These are phyloP conservation scores for Eutolmus rufibarbis DNA, from an alignment of 2,888 invertebrate species.

Conservation along the genomic window DNA sequence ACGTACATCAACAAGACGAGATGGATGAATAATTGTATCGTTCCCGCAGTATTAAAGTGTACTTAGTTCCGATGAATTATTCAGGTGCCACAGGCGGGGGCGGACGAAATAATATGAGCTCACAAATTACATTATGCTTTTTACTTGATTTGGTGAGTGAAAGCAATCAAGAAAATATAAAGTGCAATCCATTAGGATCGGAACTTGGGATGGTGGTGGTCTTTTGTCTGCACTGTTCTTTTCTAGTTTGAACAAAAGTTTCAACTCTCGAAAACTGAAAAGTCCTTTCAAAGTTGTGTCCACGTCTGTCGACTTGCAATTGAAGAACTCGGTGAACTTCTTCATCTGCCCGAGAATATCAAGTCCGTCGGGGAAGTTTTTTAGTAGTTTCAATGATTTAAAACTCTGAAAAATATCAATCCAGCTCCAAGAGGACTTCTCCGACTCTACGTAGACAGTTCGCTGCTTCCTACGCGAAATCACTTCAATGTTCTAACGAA, in stretches of 20 bases:
- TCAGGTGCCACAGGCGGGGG: background rate
- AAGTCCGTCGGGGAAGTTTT: conserved; percentile 8
- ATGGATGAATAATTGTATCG: background rate
- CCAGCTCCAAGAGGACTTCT: background rate
- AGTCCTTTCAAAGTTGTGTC: conserved; percentile 25
- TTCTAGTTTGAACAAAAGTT: conserved; percentile 33
- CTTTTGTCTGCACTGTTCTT: conserved; percentile 18
- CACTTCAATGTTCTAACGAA: background rate
- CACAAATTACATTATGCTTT: conserved; percentile 25
- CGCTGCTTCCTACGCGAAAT: background rate
- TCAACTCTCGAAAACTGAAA: conserved; percentile 29
- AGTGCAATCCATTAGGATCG: conserved; percentile 31
- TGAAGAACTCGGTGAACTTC: background rate
- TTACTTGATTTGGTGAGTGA: conserved; percentile 34
- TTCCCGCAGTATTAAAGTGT: background rate
- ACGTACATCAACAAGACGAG: background rate
- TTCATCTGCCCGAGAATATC: conserved; percentile 5
- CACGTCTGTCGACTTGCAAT: background rate
- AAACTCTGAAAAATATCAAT: conserved; percentile 21
- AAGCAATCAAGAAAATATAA: conserved; percentile 31
- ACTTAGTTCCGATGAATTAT: background rate
- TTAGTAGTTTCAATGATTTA: conserved; percentile 34
- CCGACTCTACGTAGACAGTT: background rate
- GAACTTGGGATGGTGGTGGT: conserved; percentile 1
- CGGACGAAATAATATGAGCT: background rate